These are phyloP conservation scores for Cyaniris semiargus DNA, from an alignment of 2,888 invertebrate species.

Conservation along the genomic window DNA sequence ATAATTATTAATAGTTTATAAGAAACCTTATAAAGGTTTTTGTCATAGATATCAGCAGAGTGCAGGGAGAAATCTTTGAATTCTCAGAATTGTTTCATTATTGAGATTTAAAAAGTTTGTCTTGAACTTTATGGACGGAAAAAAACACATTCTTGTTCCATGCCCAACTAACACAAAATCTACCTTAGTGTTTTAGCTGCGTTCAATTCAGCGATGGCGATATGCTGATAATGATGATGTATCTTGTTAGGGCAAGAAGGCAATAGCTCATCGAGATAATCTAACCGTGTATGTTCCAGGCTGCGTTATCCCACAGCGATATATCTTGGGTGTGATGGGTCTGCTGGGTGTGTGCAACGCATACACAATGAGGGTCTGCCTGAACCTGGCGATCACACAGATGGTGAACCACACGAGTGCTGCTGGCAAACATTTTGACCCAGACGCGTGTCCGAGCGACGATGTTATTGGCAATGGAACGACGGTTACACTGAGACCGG, in stretches of 20 bases:
- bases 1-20: too few relatives aligned
- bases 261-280: conserved; percentile 1
- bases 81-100: too few relatives aligned
- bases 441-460: conserved; percentile 61
- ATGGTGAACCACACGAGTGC: conserved; percentile 72
- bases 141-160: too few relatives aligned
- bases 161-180: too few relatives aligned
- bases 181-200: too few relatives aligned
- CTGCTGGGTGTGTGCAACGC: conserved; percentile 86
- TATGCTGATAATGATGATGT: not conserved
- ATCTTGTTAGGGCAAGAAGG: not conserved
- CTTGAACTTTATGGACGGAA: too few relatives aligned
- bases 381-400: conserved; percentile 86
- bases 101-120: too few relatives aligned
- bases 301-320: conserved; percentile 83
- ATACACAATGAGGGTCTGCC: conserved; percentile 86
- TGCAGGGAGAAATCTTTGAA: too few relatives aligned
- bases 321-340: conserved; percentile 86
- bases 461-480: conserved; percentile 44
- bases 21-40: too few relatives aligned
- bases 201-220: too few relatives aligned
- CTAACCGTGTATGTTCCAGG: conserved; percentile 62
- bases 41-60: too few relatives aligned
- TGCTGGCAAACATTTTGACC: conserved; percentile 47
- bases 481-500: conserved; percentile 52